phyloP scores from a whole-genome alignment of 2,797 vertebrate genomes.

The Odontamblyopus lacepedii region DNA sequence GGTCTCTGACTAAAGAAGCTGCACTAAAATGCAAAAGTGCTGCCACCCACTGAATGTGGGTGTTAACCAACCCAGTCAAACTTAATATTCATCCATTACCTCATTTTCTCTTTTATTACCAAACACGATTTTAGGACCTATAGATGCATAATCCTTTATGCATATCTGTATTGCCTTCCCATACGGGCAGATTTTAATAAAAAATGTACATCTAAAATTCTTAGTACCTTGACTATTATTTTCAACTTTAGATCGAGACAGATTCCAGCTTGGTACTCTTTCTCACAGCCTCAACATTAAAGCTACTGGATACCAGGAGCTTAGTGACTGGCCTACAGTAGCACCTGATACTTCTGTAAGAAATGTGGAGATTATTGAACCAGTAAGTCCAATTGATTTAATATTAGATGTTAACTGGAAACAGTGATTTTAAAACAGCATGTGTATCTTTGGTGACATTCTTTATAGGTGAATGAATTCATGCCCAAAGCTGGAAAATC shows the following conservation, averaged over 20 bases:
- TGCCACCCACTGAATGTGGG: conserved; percentile 73
- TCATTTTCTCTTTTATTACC: conserved; percentile 76
- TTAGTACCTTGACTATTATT: background rate
- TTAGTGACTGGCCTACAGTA: conserved; percentile 90
- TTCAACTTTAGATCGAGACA: conserved; percentile 85
- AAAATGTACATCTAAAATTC: too few relatives aligned
- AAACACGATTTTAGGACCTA: conserved; percentile 83
- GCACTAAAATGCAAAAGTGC: conserved; percentile 89
- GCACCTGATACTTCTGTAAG: conserved; percentile 92
- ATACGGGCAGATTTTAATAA: conserved; percentile 42
- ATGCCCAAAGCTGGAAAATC: conserved; percentile 73
- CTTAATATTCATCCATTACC: conserved; percentile 86
- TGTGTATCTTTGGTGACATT: background rate
- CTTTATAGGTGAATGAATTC: conserved; percentile 82
- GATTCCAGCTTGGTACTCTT: conserved; percentile 94
- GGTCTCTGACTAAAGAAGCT: conserved; percentile 50
- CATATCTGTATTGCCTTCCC: conserved; percentile 84
- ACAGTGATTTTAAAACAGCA: background rate
- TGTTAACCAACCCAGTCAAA: conserved; percentile 74
- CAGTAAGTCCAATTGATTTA: conserved; percentile 70
- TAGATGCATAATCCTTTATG: conserved; percentile 74
- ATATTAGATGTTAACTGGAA: background rate
- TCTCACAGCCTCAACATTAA: conserved; percentile 91
- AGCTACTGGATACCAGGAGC: conserved; percentile 90
- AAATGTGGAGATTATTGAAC: conserved; percentile 89